phyloP scores from a whole-genome alignment of 2,888 invertebrate genomes.

The Idaea straminata region DNA sequence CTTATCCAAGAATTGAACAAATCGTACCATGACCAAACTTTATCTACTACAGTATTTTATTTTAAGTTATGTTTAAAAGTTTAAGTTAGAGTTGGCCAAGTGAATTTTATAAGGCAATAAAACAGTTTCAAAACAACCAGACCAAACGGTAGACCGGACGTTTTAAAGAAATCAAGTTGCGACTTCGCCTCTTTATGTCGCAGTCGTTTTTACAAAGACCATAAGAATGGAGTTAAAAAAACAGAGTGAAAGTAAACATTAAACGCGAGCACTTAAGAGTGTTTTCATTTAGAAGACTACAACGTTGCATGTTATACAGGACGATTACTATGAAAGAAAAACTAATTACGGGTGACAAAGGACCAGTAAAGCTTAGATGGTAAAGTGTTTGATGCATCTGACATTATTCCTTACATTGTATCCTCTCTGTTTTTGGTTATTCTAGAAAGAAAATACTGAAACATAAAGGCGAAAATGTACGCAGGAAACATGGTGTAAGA shows the following conservation, averaged over 20 bases:
- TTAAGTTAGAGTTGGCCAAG: constrained; percentile 17
- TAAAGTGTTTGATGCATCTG: constrained; percentile 29
- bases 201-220: constrained; percentile 46
- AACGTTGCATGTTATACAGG: constrained; percentile 71
- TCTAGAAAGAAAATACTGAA: neutral
- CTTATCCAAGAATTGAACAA: constrained; percentile 27
- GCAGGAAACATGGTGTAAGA: constrained; percentile 23
- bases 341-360: constrained; percentile 69
- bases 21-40: constrained; percentile 24
- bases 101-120: constrained; percentile 28
- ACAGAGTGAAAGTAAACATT: constrained; percentile 71
- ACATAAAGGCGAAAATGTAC: constrained; percentile 3
- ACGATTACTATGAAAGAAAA: constrained; percentile 66
- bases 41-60: constrained; percentile 19
- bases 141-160: constrained; percentile 33
- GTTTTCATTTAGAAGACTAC: constrained; percentile 71
- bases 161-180: constrained; percentile 51
- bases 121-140: constrained; percentile 27
- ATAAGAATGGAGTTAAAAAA: constrained; percentile 58
- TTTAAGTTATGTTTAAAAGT: constrained; percentile 27
- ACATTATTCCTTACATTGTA: neutral
- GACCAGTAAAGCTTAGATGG: constrained; percentile 41
- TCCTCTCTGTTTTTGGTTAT: neutral
- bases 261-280: constrained; percentile 70
- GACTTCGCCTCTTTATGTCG: constrained; percentile 43